phyloP scores from a whole-genome alignment of 2,797 vertebrate species.

The Coracias cyanogaster region DNA sequence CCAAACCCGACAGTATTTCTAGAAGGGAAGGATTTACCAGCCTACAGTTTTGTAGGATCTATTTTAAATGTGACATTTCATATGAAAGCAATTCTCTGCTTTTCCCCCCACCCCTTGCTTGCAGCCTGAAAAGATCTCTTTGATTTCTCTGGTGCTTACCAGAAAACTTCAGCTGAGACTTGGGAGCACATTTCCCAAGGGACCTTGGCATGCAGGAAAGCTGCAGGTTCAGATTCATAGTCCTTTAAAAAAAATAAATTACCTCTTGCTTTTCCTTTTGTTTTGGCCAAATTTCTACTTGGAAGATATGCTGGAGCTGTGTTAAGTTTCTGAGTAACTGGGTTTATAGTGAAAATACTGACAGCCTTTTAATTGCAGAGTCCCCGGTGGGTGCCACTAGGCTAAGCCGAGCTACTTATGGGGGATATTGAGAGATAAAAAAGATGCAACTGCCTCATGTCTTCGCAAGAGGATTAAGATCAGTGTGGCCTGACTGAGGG shows the following conservation, averaged over 20 bases:
- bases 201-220: not conserved
- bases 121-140: not conserved
- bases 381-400: not conserved
- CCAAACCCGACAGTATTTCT: not conserved
- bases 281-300: not conserved
- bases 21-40: not conserved
- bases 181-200: not conserved
- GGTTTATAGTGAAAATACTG: not conserved
- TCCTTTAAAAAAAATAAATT: not conserved
- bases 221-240: not conserved
- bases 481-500: fast-evolving
- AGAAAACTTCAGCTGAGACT: not conserved
- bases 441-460: not conserved
- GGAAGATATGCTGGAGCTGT: not conserved
- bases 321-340: not conserved
- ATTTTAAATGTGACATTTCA: not conserved
- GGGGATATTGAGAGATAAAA: not conserved
- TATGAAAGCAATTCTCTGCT: not conserved
- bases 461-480: not conserved
- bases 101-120: not conserved
- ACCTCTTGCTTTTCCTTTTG: not conserved
- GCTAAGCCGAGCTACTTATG: not conserved
- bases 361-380: not conserved
- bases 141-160: not conserved
- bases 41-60: not conserved